Conservation (phyloP, 2,113 vertebrate species). For the Ibidorhyncha struthersii region DNA sequence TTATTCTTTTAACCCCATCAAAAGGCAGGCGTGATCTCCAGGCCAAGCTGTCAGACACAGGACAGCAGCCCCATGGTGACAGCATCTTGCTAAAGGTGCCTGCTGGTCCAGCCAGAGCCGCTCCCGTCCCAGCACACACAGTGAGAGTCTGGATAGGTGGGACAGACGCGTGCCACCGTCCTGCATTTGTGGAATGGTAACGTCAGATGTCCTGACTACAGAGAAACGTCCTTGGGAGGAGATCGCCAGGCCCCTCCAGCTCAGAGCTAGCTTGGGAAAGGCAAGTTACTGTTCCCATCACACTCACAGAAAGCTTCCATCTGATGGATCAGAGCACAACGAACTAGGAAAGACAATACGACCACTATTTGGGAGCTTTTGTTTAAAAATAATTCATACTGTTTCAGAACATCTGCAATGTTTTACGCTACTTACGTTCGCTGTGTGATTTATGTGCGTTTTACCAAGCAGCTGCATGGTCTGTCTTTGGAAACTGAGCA, state of each 20-base stretch:
- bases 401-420: background rate
- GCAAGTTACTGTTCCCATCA: background rate
- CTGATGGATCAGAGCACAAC: rapidly evolving
- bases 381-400: background rate
- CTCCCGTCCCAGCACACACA: background rate
- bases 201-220: background rate
- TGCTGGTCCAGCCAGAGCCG: rapidly evolving
- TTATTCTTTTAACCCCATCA: background rate
- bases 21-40: background rate
- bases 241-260: background rate
- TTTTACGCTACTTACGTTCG: background rate
- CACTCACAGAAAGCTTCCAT: background rate
- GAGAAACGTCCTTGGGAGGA: background rate
- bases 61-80: background rate
- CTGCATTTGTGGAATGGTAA: background rate
- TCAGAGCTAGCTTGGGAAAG: background rate
- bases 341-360: background rate
- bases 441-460: background rate
- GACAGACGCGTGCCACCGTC: background rate
- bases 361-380: background rate
- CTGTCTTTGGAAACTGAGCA: background rate
- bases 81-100: background rate
- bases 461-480: background rate
- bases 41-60: background rate
- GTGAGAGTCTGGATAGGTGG: background rate